phyloP scores from a whole-genome alignment of 2,797 vertebrate species.

The Intellagama lesueurii region DNA sequence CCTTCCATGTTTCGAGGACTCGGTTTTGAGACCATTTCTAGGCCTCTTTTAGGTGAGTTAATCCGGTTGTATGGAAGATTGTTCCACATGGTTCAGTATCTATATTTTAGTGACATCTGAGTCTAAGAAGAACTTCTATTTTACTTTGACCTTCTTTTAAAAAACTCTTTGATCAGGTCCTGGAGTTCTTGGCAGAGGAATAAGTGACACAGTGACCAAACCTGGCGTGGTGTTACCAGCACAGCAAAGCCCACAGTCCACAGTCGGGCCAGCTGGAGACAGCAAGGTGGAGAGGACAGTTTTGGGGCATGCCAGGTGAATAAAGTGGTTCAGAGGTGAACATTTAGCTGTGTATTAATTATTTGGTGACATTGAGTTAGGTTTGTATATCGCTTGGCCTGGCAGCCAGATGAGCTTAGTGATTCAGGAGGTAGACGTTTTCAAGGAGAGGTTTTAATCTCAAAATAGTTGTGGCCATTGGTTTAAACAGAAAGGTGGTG shows the following conservation, averaged over 20 bases:
- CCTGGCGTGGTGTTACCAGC: slow-evolving; percentile 44
- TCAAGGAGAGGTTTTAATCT: neutral
- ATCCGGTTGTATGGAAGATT: neutral
- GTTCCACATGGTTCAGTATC: neutral
- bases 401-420: neutral
- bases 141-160: neutral
- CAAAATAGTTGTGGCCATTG: neutral
- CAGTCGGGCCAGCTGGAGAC: slow-evolving; percentile 56
- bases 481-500: neutral
- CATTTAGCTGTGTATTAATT: neutral
- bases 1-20: slow-evolving; percentile 85
- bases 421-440: neutral
- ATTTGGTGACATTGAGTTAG: neutral
- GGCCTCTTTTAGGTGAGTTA: slow-evolving; percentile 71
- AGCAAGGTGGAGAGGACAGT: slow-evolving; percentile 54
- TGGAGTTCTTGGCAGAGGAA: slow-evolving; percentile 69
- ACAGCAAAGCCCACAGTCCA: slow-evolving; percentile 7
- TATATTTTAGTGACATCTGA: neutral
- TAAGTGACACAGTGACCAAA: slow-evolving; percentile 52
- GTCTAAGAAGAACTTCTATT: neutral
- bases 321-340: slow-evolving; percentile 27
- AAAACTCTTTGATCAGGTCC: slow-evolving; percentile 70
- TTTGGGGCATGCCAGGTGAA: slow-evolving; percentile 63
- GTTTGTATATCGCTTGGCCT: neutral
- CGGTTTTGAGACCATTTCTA: slow-evolving; percentile 74